Conservation (phyloP, 2,888 invertebrate species). For the Tridacna gigas region DNA sequence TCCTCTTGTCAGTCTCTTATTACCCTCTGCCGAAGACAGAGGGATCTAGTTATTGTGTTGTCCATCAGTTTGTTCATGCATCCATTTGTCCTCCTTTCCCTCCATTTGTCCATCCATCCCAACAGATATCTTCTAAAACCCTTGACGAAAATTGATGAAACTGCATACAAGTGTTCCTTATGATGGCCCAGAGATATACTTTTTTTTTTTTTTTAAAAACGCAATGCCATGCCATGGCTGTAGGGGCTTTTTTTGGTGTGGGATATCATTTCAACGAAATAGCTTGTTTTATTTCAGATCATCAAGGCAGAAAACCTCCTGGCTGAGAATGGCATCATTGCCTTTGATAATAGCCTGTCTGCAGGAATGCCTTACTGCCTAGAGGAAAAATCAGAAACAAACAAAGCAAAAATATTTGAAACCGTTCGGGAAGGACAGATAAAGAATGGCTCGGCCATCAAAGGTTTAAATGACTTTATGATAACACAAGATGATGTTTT, state of each 20-base stretch:
- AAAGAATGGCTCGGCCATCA: conserved; percentile 34
- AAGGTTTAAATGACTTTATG: conserved; percentile 48
- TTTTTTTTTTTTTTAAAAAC: too few relatives aligned
- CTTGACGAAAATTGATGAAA: too few relatives aligned
- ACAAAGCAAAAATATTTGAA: background rate
- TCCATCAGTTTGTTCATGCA: too few relatives aligned
- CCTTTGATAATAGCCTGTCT: conserved; percentile 65
- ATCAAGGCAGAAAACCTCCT: conserved; percentile 55
- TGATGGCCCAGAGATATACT: too few relatives aligned
- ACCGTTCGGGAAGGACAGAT: background rate
- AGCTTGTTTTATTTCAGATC: conserved; percentile 37
- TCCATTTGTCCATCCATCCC: too few relatives aligned
- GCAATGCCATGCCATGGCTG: too few relatives aligned
- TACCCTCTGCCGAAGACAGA: too few relatives aligned
- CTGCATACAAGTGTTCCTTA: too few relatives aligned
- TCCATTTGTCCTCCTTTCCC: too few relatives aligned
- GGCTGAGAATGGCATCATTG: conserved; percentile 59
- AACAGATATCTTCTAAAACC: too few relatives aligned
- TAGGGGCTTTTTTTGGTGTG: background rate
- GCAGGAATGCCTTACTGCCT: conserved; percentile 48
- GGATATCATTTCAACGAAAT: background rate
- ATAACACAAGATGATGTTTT: conserved; percentile 44
- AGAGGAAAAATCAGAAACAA: background rate
- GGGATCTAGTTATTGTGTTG: too few relatives aligned
- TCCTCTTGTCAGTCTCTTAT: too few relatives aligned